phyloP scores from a whole-genome alignment of 2,113 vertebrate genomes.

The Parotia lawesii region DNA sequence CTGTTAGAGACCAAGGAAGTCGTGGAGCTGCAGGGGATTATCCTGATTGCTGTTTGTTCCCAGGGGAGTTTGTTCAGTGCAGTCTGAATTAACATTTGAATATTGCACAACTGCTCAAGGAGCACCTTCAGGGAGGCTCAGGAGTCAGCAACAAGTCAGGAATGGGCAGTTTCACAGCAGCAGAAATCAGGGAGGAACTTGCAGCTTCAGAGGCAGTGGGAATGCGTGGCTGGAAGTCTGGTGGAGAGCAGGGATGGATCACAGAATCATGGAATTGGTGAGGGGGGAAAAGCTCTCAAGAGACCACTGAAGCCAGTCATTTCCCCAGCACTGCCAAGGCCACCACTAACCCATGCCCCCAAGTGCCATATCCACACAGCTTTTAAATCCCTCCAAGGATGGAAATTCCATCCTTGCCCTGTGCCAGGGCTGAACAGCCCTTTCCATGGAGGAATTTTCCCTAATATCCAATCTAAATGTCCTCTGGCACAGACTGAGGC shows the following conservation, averaged over 20 bases:
- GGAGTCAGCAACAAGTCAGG: background rate
- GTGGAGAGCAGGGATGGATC: background rate
- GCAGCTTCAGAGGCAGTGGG: background rate
- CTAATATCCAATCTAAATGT: background rate
- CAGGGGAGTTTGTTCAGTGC: background rate
- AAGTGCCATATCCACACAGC: background rate
- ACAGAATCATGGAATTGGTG: background rate
- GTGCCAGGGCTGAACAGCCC: background rate
- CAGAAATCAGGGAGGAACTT: background rate
- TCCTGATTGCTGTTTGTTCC: constrained; percentile 48
- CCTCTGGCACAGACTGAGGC: background rate
- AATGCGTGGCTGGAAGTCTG: background rate
- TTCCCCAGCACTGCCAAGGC: background rate
- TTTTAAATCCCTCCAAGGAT: background rate
- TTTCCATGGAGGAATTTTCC: background rate
- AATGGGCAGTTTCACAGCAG: background rate
- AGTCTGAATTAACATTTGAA: background rate
- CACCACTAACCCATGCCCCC: background rate
- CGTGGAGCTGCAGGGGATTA: background rate
- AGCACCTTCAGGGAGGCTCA: background rate
- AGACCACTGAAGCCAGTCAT: background rate
- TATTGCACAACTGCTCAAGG: background rate
- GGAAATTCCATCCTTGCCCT: background rate
- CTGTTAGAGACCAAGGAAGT: constrained; percentile 37
- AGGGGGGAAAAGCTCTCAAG: background rate